Percentiles rank a stretch among this genome's conserved stretches.
Evolutionary conservation across 1,140 invertebrate species (phyloP).

Genomic region (Drosophila leontia): DNA sequence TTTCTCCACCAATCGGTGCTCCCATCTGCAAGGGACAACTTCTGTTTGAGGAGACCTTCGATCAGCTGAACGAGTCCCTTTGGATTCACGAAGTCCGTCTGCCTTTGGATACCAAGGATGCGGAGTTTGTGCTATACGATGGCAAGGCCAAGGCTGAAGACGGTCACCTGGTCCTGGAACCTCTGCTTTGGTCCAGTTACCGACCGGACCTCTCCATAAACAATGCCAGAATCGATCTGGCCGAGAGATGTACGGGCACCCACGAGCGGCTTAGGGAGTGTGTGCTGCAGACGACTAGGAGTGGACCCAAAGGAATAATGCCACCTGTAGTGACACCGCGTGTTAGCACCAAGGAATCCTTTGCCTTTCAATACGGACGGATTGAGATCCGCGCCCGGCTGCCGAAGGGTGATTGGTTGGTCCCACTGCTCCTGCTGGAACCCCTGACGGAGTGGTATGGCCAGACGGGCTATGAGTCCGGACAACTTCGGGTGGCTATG

Average conservation of each 20-base stretch:
- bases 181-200: constrained; percentile 61
- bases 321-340: constrained; percentile 64
- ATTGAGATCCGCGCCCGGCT: constrained; percentile 63
- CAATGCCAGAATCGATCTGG: constrained; percentile 47
- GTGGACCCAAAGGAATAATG: constrained; percentile 63
- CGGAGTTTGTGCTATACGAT: constrained; percentile 71
- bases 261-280: constrained; percentile 58
- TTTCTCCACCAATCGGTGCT: background rate
- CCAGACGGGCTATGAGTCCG: constrained; percentile 69
- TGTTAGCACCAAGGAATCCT: constrained; percentile 59
- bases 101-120: constrained; percentile 64
- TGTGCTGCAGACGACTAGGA: constrained; percentile 44
- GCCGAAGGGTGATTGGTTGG: constrained; percentile 65
- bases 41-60: constrained; percentile 73
- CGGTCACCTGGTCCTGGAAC: constrained; percentile 57
- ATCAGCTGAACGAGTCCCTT: constrained; percentile 61
- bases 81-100: constrained; percentile 67
- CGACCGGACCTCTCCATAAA: constrained; percentile 60
- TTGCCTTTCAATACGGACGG: constrained; percentile 67
- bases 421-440: constrained; percentile 76
- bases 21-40: constrained; percentile 64
- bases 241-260: constrained; percentile 65
- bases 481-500: constrained; percentile 85
- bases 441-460: constrained; percentile 63
- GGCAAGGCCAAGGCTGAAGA: constrained; percentile 41